Percentiles rank a stretch among this genome's conserved stretches.
Conservation (phyloP, 2,113 vertebrate species). For the Stegostoma tigrinum region DNA sequence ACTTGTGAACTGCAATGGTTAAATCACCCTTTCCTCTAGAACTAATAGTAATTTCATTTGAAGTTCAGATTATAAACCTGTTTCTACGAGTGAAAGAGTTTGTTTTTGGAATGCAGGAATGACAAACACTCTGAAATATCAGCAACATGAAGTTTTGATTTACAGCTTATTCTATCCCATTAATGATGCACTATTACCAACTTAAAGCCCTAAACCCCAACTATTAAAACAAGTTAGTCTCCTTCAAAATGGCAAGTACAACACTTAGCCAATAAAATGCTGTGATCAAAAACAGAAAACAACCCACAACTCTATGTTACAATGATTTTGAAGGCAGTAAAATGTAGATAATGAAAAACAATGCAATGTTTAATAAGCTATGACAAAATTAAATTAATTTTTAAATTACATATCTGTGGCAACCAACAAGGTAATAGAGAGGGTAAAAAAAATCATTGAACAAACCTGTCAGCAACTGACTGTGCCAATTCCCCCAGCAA, state of each 20-base stretch:
- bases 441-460: not conserved
- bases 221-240: not conserved
- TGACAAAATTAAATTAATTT: not conserved
- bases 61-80: not conserved
- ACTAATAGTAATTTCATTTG: not conserved
- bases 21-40: not conserved
- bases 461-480: constrained; percentile 48
- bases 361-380: not conserved
- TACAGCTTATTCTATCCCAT: not conserved
- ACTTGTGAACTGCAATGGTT: not conserved
- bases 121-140: not conserved
- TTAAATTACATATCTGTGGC: not conserved
- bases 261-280: not conserved
- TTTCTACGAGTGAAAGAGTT: not conserved
- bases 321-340: not conserved
- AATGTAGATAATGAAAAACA: not conserved
- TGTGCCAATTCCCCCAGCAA: constrained; percentile 42
- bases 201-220: not conserved
- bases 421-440: not conserved
- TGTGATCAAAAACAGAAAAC: not conserved
- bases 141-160: not conserved
- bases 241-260: not conserved
- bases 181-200: too few species aligned
- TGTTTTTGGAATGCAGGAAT: not conserved
- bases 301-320: not conserved